A percentile compares a stretch with the other conserved stretches of the same genome.
Conservation (phyloP, 2,888 invertebrate species). For the Augiades crinisus region DNA sequence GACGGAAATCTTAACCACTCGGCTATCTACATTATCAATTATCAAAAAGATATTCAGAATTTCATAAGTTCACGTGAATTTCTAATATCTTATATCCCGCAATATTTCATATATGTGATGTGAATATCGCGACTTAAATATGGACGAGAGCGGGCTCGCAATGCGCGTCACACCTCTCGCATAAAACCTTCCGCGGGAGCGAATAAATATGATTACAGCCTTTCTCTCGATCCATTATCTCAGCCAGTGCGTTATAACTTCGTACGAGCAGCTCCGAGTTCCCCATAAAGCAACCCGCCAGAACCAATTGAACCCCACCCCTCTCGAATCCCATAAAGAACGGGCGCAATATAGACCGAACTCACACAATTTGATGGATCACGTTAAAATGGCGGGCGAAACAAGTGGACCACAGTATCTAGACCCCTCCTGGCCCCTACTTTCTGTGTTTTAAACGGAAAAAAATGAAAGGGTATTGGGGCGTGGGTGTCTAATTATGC, state of each 20-base stretch:
- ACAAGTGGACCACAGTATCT: conserved; percentile 23
- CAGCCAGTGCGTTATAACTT: conserved; percentile 31
- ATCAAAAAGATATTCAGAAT: too few species aligned
- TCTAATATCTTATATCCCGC: too few species aligned
- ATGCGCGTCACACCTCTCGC: conserved; percentile 10
- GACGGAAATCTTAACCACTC: too few species aligned
- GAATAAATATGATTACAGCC: conserved; percentile 35
- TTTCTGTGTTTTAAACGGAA: conserved; percentile 1
- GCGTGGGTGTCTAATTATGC: conserved; percentile 21
- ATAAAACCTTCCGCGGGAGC: conserved; percentile 26
- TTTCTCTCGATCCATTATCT: conserved; percentile 34
- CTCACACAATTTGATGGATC: conserved; percentile 14
- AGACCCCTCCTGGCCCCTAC: conserved; percentile 22
- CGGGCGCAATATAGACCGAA: not conserved
- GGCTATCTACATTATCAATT: too few species aligned
- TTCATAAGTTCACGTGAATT: too few species aligned
- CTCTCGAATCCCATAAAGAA: not conserved
- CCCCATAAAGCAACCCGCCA: conserved; percentile 6
- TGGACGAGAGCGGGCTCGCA: conserved; percentile 1
- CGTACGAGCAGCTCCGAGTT: conserved; percentile 17
- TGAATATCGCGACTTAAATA: not conserved
- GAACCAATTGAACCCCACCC: conserved; percentile 9
- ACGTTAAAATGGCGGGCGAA: conserved; percentile 9
- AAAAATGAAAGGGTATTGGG: not conserved
- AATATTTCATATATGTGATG: not conserved